Evolutionary conservation across 64 coral and sea anemone species (phyloP), one percentile per base, ranked within the genome.

Genomic region (Dendrophyllia cribrosa): DNA sequence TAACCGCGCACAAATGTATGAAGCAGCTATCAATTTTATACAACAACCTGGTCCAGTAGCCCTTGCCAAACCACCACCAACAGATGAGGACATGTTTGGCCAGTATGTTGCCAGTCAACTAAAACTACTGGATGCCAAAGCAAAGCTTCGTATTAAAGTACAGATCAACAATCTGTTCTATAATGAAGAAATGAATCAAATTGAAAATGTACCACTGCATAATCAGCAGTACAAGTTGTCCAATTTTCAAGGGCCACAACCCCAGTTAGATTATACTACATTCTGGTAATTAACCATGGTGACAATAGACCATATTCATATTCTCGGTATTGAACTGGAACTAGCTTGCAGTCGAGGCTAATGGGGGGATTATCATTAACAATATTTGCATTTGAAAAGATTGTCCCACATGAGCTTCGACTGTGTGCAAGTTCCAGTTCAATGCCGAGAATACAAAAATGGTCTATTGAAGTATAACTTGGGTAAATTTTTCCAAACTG

Each of bases 21-120:
- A 74, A 14, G 85, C 85, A 48, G 85, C 85, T 9, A 73, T 74
- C n/a, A 21, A 71, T 50, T 87, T 74, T 21, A 85, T 87, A 66
- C 50, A 58, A 15, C 85, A 74, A 58, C 43, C 69, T 72, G 77
- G 22, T 25, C 81, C 81, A 85, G 20, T 49, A 64, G 85, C 49
- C 51, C 9, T 55, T 44, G 49, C 85, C 43, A 73, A 23, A 51
- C 85, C 22, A 87, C 49, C 68, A 17, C 51, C 19, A 58, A 87
- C 67, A 56, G 85, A 87, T 7, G 67, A 87, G 51, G 85, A 74
- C 85, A 71, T 87, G 67, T 87, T 87, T 52, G 85, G 85, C 64
- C 85, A 59, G 51, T 88, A 88, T 75, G 69, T 88, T 13, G 85
- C 85, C 20, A 74, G 85, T 44, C 85, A 88, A 72, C 70, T 74